Evolutionary conservation across 2,797 vertebrate species (phyloP).

Genomic region (Eulemur mongoz): DNA sequence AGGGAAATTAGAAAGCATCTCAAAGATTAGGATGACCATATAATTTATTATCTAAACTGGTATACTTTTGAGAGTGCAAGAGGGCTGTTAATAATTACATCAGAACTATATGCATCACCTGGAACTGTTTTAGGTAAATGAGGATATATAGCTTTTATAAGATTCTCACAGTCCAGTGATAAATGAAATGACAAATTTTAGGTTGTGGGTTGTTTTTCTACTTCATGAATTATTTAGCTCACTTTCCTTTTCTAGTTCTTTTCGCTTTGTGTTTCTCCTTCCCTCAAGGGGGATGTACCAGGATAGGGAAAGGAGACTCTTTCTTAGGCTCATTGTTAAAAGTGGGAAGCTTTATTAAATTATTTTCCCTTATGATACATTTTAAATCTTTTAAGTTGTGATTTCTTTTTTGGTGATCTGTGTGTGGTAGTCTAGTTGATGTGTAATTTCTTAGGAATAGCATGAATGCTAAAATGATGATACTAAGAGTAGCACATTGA

Average conservation of each 20-base stretch:
- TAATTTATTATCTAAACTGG: conserved; percentile 28
- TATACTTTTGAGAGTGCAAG: background rate
- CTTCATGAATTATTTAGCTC: background rate
- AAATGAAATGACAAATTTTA: background rate
- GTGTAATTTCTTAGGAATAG: conserved; percentile 19
- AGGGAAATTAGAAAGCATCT: background rate
- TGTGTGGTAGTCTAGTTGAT: background rate
- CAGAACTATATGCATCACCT: background rate
- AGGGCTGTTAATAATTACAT: background rate
- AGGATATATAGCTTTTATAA: background rate
- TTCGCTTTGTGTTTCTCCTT: conserved; percentile 6
- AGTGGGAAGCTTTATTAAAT: background rate
- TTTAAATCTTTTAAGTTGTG: background rate
- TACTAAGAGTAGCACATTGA: background rate
- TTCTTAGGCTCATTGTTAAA: conserved; percentile 25
- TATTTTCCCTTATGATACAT: background rate
- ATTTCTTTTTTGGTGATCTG: background rate
- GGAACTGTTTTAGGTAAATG: background rate
- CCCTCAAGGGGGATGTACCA: background rate
- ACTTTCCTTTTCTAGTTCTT: background rate
- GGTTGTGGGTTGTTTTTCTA: background rate
- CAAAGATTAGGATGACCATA: background rate
- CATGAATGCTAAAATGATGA: conserved; percentile 26
- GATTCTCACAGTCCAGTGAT: background rate
- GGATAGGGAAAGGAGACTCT: background rate